Base-by-base conservation (phyloP, 2,113 vertebrate genomes). In the Passer montanus region DNA sequence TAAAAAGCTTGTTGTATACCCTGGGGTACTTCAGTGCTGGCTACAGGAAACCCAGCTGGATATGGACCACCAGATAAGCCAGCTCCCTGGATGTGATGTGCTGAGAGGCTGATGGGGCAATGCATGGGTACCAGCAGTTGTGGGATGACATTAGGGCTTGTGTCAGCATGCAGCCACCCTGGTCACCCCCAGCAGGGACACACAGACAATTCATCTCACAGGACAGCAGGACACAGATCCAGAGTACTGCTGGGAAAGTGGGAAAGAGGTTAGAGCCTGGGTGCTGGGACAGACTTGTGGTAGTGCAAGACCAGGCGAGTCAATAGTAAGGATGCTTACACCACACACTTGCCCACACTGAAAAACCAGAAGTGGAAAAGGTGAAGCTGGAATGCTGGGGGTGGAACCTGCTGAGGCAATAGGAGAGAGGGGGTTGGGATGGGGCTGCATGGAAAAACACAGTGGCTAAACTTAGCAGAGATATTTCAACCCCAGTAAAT, bases 291-390 rank as follows among this genome's bases (percentile, higher is more conserved):
- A 80, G 44, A 39, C 33, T 0, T 0, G 9, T 1, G 2, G 41
- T 56, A 30, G 10, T 5, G 0, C 46, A 41, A 44, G 68, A 69
- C 3, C 0, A 1, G 6, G 3, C 0, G 0, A 44, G 37, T 27
- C 63, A n/a, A 3, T 19, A 30, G 9, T 35, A 31, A 63, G 33
- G 60, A 46, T 53, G 35, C 15, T 56, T n/a, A 4, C 10, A 41
- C 4, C 24, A 46, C 17, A 47, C 39, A 14, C 19, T 47, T 76
- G 7, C 43, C 44, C 27, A 18, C 1, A 2, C 30, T 47, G 52
- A 75, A 84, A 91, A 74, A 37, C 4, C 30, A 78, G 39, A 87
- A 56, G 41, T 0, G 4, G 16, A 24, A 82, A 75, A 44, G 47
- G 21, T 78, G 39, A 58, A 70, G 52, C n/a, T 67, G 46, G 18